Percentiles rank a stretch among this genome's conserved stretches.
These are phyloP conservation scores for Mythimna vitellina DNA, from an alignment of 2,888 invertebrate species.

Conservation along the genomic window DNA sequence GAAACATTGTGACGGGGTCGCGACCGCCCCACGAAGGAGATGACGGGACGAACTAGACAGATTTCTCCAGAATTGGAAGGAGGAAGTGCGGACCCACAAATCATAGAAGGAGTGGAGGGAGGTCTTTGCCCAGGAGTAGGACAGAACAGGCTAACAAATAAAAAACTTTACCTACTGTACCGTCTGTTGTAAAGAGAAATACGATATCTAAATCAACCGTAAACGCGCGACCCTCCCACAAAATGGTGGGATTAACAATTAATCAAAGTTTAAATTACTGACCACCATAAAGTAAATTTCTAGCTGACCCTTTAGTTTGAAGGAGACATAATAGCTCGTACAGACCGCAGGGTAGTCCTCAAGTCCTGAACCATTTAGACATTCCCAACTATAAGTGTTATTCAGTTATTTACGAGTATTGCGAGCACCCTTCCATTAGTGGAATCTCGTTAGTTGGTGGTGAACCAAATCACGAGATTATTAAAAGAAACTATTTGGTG, in stretches of 20 bases:
- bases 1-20: too few species aligned
- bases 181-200: too few species aligned
- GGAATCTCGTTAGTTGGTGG: slow-evolving; percentile 69
- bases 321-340: not conserved
- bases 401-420: slow-evolving; percentile 75
- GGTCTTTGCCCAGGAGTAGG: not conserved
- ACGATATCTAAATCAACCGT: not conserved
- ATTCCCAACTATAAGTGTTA: slow-evolving; percentile 70
- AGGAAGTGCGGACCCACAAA: too few species aligned
- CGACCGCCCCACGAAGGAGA: too few species aligned
- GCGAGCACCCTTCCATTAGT: slow-evolving; percentile 66
- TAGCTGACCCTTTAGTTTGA: slow-evolving; percentile 4
- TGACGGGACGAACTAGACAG: too few species aligned
- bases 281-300: slow-evolving; percentile 5
- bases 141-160: too few species aligned
- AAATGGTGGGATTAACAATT: not conserved
- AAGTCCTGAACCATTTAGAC: slow-evolving; percentile 1
- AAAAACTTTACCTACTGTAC: not conserved
- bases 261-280: not conserved
- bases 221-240: not conserved
- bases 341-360: not conserved
- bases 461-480: slow-evolving; percentile 70
- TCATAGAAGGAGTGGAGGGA: too few species aligned
- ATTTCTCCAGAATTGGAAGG: too few species aligned
- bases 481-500: slow-evolving; percentile 23